Percentiles rank a stretch among this genome's conserved stretches.
Evolutionary conservation across 2,888 invertebrate species (phyloP).

Genomic region (Hyles lineata): DNA sequence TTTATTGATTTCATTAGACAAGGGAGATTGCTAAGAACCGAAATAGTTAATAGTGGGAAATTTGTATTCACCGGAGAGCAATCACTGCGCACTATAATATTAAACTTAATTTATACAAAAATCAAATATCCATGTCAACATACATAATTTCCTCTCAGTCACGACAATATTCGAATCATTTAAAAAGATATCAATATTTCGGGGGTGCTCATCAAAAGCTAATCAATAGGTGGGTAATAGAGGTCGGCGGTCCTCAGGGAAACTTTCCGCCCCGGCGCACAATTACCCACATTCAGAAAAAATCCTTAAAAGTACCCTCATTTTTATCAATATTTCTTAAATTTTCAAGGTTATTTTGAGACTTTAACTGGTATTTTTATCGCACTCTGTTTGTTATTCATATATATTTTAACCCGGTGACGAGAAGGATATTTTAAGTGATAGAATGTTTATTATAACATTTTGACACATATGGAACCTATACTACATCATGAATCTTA

Average conservation of each 20-base stretch:
- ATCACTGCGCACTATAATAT: too few species aligned
- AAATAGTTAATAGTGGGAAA: too few species aligned
- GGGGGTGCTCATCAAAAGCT: constrained; percentile 31
- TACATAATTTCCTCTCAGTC: background rate
- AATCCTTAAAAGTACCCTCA: background rate
- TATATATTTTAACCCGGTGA: too few species aligned
- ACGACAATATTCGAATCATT: constrained; percentile 28
- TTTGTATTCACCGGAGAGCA: too few species aligned
- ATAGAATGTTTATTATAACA: too few species aligned
- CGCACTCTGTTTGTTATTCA: background rate
- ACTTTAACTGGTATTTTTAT: background rate
- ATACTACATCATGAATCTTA: too few species aligned
- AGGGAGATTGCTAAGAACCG: too few species aligned
- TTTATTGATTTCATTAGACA: too few species aligned
- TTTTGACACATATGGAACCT: too few species aligned
- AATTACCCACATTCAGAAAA: constrained; percentile 23
- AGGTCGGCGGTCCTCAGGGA: constrained; percentile 17
- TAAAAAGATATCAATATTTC: constrained; percentile 10
- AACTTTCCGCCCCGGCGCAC: constrained; percentile 2
- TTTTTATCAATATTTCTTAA: background rate
- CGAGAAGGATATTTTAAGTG: too few species aligned
- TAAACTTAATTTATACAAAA: background rate
- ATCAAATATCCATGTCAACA: background rate
- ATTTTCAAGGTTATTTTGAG: background rate
- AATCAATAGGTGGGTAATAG: constrained; percentile 25